phyloP scores from a whole-genome alignment of 2,113 vertebrate species.

The Meles meles region DNA sequence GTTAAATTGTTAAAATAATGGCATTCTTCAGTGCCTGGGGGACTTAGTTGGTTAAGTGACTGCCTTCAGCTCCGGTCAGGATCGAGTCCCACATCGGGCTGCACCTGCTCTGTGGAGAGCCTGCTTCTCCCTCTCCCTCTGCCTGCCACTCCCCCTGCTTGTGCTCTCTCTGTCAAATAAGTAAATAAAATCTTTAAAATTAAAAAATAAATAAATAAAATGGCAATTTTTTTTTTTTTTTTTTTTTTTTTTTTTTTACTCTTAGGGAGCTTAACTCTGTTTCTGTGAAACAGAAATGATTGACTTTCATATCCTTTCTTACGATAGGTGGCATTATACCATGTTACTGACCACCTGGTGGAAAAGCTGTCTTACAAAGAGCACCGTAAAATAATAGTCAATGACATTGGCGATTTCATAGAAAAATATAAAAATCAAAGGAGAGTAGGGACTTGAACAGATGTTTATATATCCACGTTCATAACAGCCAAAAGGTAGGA shows the following conservation, averaged over 20 bases:
- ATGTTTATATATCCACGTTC: background rate
- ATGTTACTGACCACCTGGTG: background rate
- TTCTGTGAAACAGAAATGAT: background rate
- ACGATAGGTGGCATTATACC: background rate
- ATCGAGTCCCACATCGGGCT: too few species aligned
- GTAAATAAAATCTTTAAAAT: too few species aligned
- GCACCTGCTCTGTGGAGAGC: too few species aligned
- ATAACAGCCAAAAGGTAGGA: background rate
- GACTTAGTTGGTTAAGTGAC: too few species aligned
- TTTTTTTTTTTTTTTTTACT: background rate
- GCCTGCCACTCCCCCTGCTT: too few species aligned
- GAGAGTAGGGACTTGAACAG: background rate
- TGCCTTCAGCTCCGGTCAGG: background rate
- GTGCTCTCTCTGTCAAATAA: too few species aligned
- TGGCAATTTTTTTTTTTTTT: background rate
- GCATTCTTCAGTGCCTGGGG: too few species aligned
- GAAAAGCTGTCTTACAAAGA: conserved; percentile 38
- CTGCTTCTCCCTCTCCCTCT: too few species aligned
- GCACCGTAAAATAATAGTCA: conserved; percentile 19
- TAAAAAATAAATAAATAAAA: background rate
- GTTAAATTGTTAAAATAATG: background rate
- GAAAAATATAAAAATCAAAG: conserved; percentile 42
- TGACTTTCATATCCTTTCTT: background rate
- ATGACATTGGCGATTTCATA: conserved; percentile 22
- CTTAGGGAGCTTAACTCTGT: background rate